Conservation (phyloP, 2,888 invertebrate genomes). For the Pterostichus niger region DNA sequence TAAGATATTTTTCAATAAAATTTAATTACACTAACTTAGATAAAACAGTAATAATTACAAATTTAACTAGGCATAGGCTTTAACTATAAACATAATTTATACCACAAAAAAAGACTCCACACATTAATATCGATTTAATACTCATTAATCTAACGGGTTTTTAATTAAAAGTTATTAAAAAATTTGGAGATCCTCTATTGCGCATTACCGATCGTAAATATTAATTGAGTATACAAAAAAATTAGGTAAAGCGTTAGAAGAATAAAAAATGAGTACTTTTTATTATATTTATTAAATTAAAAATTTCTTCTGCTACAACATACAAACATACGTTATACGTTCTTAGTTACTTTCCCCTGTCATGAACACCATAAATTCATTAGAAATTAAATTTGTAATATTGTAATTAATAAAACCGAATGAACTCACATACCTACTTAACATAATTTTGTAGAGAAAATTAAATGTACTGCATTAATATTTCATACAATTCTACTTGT, state of each 20-base stretch:
- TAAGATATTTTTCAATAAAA: not conserved
- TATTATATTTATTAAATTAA: slow-evolving; percentile 25
- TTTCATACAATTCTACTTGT: not conserved
- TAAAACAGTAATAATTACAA: slow-evolving; percentile 3
- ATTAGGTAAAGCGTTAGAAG: not conserved
- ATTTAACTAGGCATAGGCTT: slow-evolving; percentile 8
- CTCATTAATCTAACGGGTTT: slow-evolving; percentile 12
- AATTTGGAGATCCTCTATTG: not conserved
- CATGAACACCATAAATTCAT: not conserved
- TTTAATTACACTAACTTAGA: not conserved
- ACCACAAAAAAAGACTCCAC: not conserved
- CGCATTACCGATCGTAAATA: slow-evolving; percentile 29
- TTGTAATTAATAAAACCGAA: not conserved
- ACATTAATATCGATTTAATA: not conserved
- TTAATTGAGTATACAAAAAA: slow-evolving; percentile 14
- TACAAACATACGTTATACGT: not conserved
- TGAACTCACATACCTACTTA: not conserved
- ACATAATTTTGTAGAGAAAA: slow-evolving; percentile 1
- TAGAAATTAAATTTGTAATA: not conserved
- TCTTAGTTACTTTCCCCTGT: not conserved
- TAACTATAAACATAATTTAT: slow-evolving; percentile 3
- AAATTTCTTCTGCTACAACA: slow-evolving; percentile 1
- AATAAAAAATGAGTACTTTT: slow-evolving; percentile 6
- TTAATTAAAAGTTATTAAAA: slow-evolving; percentile 36
- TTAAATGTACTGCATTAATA: not conserved